Evolutionary conservation across 2,888 invertebrate species (phyloP), one percentile per base, ranked within the genome.

Genomic region (Orthonevra nobilis): DNA sequence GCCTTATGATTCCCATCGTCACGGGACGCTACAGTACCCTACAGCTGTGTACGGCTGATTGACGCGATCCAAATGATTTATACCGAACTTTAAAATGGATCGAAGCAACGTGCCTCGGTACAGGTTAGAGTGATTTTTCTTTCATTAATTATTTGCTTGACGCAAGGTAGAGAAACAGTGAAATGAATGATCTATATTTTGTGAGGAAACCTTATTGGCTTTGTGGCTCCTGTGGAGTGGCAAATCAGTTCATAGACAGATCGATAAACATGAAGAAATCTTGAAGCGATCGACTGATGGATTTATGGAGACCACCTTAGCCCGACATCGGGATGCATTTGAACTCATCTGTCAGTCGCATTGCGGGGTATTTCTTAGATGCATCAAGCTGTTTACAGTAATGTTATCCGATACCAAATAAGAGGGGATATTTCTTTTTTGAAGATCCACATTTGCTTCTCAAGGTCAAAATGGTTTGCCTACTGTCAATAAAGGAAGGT

Each of bases 11-110:
- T 72, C 46, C 64, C 60, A 77, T 77, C 77, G 66, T 66, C 64
- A 72, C 70, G 60, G 72, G 72, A 77, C 72, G 77, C 77, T 64
- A 77, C n/a, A n/a, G n/a, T n/a, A n/a, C n/a, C n/a, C 75, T 64
- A 70, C 28, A 50, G 42, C 61, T 40, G 48, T 50, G 42, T 42
- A n/a, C 30, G 34, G 64, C 42, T 77, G 77, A 77, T 72, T 77
- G 77, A 77, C 64, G 72, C 72, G 64, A 58, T 54, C 0, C 26
- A 26, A 64, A 64, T 69, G 69, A 69, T 69, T 69, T 69, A 69
- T 42, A 60, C 42, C 58, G 58, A 26, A 30, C 46, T 15, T 40
- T 30, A 32, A 64, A 58, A 40, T 58, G 36, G 58, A 58, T 48
- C 42, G 38, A 3, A 54, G 44, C 54, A 32, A 36, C 19, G 26